Base-by-base conservation (phyloP, 1,140 invertebrate genomes). In the Ganaspis sp. region DNA sequence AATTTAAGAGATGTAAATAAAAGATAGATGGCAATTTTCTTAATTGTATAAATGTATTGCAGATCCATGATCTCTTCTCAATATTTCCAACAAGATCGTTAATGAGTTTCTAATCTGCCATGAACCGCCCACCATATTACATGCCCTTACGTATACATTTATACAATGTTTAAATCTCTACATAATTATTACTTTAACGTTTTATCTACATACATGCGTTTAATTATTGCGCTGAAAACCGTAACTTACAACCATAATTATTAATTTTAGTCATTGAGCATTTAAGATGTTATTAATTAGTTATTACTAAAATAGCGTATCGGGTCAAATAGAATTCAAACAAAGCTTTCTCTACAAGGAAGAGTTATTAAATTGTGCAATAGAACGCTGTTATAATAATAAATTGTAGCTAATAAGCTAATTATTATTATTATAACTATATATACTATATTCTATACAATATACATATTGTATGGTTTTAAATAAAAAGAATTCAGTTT, bases 41-140 rank as follows among this genome's bases (percentile, higher is more conserved):
- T 29, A 29, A 64, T 34, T 64, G 21, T 29, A 64, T 29, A 8
- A 34, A 64, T 26, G 23, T 19, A 23, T 54, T 6, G 9, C 12
- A 29, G 54, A 26, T 23, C 15, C 54, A 23, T 64, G 23, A 23
- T 12, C 21, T 64, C 29, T 17, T 49, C n/a, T 49, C 45, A 49
- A 49, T 49, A 49, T 49, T 49, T n/a, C 8, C 54, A 15, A 64
- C 23, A 64, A 29, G 54, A 64, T 64, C 23, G 54, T 64, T 64
- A 29, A 64, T 64, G 54, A 29, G 54, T 64, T 64, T 64, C 54
- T 64, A 64, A 29, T 64, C 54, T 64, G 9, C 26, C 11, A 64
- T 64, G 26, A 3, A n/a, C 54, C 54, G 54, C 54, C 54, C 54
- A 64, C 54, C 29, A 29, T 29, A 64, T 29, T 64, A 64, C 26